A percentile compares a stretch with the other conserved stretches of the same genome.
Evolutionary conservation across 2,113 vertebrate genomes (phyloP).

Genomic region (Sander lucioperca): DNA sequence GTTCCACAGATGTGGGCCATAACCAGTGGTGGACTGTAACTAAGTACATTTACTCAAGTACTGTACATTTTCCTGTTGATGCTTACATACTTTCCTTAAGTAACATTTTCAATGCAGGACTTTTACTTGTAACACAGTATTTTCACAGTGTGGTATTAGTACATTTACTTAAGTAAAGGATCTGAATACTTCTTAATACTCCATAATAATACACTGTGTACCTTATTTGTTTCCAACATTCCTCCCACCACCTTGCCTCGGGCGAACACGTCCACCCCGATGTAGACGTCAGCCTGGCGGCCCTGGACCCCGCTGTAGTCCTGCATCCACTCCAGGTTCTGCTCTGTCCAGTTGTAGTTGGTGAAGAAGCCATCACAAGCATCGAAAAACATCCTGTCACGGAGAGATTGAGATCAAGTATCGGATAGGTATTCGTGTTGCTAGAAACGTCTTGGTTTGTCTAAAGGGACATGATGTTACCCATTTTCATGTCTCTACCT

Average conservation of each 20-base stretch:
- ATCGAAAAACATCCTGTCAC: conserved; percentile 89
- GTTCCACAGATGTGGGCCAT: too few relatives aligned
- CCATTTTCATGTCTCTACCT: conserved; percentile 74
- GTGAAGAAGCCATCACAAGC: conserved; percentile 94
- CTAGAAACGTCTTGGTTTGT: neutral
- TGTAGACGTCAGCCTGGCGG: conserved; percentile 87
- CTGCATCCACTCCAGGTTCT: conserved; percentile 83
- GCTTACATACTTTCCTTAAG: too few relatives aligned
- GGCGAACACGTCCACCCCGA: conserved; percentile 94
- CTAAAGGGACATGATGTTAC: too few relatives aligned
- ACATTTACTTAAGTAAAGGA: too few relatives aligned
- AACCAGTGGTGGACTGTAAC: too few relatives aligned
- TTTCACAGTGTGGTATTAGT: too few relatives aligned
- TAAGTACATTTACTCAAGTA: too few relatives aligned
- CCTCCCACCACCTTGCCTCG: conserved; percentile 90
- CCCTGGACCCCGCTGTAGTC: conserved; percentile 67
- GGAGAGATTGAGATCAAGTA: neutral
- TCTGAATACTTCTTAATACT: too few relatives aligned
- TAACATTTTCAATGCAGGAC: too few relatives aligned
- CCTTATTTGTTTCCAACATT: conserved; percentile 90
- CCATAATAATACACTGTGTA: conserved; percentile 38
- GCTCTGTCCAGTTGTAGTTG: conserved; percentile 97
- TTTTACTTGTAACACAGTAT: too few relatives aligned
- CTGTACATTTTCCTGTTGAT: too few relatives aligned
- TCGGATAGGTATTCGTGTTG: too few relatives aligned